Evolutionary conservation across 2,113 vertebrate genomes (phyloP).

Genomic region (Puntigrus tetrazona): DNA sequence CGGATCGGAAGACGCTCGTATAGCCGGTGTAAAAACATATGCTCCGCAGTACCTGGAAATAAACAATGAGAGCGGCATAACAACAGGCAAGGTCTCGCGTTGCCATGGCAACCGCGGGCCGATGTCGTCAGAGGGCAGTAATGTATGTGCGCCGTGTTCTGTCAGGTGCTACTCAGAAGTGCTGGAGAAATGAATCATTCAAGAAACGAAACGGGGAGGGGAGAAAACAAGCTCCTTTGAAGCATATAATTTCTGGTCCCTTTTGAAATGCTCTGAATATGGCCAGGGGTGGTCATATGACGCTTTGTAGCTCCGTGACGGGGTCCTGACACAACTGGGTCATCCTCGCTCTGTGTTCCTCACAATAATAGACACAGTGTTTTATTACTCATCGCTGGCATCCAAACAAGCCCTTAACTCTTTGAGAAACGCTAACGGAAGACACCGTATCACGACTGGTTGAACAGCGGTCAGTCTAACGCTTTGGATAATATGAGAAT

Average conservation of each 20-base stretch:
- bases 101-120: slow-evolving; percentile 64
- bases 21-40: neutral
- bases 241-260: slow-evolving; percentile 24
- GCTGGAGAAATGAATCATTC: slow-evolving; percentile 39
- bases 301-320: slow-evolving; percentile 16
- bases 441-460: neutral
- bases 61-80: slow-evolving; percentile 48
- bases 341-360: slow-evolving; percentile 34
- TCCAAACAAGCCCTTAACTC: neutral
- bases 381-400: slow-evolving; percentile 25
- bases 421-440: neutral
- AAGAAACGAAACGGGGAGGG: slow-evolving; percentile 32
- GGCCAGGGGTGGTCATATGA: slow-evolving; percentile 47
- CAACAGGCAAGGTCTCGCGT: slow-evolving; percentile 55
- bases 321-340: slow-evolving; percentile 52
- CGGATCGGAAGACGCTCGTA: neutral
- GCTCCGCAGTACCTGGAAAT: neutral
- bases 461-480: neutral
- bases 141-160: slow-evolving; percentile 31
- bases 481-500: neutral
- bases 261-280: slow-evolving; percentile 46
- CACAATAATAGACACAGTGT: slow-evolving; percentile 18
- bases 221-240: slow-evolving; percentile 12
- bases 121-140: slow-evolving; percentile 44
- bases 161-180: slow-evolving; percentile 45